Evolutionary conservation across 2,113 vertebrate species (phyloP).

Genomic region (Spermophilus dauricus): DNA sequence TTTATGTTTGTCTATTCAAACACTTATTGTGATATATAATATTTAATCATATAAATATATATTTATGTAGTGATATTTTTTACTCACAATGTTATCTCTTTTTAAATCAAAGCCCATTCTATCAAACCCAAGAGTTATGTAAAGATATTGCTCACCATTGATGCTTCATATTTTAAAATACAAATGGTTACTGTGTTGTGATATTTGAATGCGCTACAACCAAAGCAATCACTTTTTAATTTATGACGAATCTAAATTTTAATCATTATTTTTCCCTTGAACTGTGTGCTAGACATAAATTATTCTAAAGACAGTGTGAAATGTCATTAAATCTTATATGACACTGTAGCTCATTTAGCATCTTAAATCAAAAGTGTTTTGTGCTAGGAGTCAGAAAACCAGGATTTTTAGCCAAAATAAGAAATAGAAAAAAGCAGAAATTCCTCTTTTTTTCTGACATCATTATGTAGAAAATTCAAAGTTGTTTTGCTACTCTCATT

Average conservation of each 20-base stretch:
- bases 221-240: constrained; percentile 73
- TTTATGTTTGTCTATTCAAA: constrained; percentile 62
- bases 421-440: neutral
- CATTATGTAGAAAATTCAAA: neutral
- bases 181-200: constrained; percentile 63
- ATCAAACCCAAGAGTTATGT: constrained; percentile 51
- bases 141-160: constrained; percentile 43
- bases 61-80: constrained; percentile 52
- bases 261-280: constrained; percentile 65
- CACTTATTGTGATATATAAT: constrained; percentile 66
- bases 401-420: constrained; percentile 48
- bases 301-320: constrained; percentile 72
- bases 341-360: constrained; percentile 63
- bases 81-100: constrained; percentile 47
- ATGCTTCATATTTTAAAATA: constrained; percentile 69
- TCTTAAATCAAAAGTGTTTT: constrained; percentile 72
- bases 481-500: neutral
- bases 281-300: constrained; percentile 64
- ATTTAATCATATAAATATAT: constrained; percentile 60
- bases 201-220: constrained; percentile 67
- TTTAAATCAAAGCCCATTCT: constrained; percentile 59
- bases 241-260: constrained; percentile 80
- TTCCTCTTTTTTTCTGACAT: no score
- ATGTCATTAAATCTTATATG: constrained; percentile 78
- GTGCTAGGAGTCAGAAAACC: neutral